Evolutionary conservation across 2,797 vertebrate genomes (phyloP), one percentile per base, ranked within the genome.

Genomic region (Pseudochaenichthys georgianus): DNA sequence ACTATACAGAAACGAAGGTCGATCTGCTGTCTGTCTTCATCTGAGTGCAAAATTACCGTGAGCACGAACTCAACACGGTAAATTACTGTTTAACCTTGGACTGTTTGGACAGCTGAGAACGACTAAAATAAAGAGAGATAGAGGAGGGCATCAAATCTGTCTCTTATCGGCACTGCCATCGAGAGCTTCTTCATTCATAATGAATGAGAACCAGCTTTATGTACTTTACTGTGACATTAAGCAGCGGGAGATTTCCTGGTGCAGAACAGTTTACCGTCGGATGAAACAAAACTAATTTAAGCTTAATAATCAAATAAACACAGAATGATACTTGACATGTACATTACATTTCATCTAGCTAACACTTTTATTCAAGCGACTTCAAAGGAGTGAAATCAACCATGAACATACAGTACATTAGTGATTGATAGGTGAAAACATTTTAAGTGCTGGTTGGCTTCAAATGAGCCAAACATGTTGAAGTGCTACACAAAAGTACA

Each of bases 31-130:
- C 75, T 50, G 45, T 80, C 78, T 61, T 79, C 61, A 79, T 75
- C 68, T 23, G 23, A 82, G 67, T 28, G 46, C 54, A 17, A 69
- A 53, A 82, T 80, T 50, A 80, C 60, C 45, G 60, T 63, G 47
- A 38, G 8, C 34, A 38, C 1, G 34, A 81, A 71, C 13, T 47
- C 57, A 38, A 41, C 52, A 21, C 23, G 0, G 17, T 69, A 53
- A 47, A 75, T 77, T 68, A 59, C 16, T 31, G 58, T 57, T 77
- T 62, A 81, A 75, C 85, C 83, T 82, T 81, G 83, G 45, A 70
- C 57, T 52, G 55, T 70, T 70, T 65, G 67, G 48, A 74, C 78
- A 52, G 47, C 31, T 38, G 53, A 52, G 55, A 64, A 17, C 3
- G 38, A 71, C 51, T 38, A 61, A 65, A 66, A 65, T 45, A 19